phyloP scores from a whole-genome alignment of 2,888 invertebrate species.

The Apamea anceps region DNA sequence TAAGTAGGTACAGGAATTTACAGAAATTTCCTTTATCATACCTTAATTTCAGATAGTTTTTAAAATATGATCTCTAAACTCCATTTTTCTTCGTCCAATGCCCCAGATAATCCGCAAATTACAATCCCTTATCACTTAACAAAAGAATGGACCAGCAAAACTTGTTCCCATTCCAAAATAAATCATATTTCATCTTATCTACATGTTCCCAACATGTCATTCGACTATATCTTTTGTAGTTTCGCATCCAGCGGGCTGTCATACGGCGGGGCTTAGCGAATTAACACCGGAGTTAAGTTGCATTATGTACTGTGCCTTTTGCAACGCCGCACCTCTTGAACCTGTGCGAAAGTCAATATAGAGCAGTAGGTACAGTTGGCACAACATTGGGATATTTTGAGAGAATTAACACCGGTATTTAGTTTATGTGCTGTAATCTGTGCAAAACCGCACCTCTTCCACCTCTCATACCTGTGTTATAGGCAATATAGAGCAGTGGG shows the following conservation, averaged over 20 bases:
- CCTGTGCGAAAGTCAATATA: not conserved
- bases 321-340: conserved; percentile 72
- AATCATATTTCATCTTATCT: conserved; percentile 68
- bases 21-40: not conserved
- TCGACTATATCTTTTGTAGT: conserved; percentile 84
- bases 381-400: conserved; percentile 19
- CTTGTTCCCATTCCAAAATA: not conserved
- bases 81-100: not conserved
- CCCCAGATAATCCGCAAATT: not conserved
- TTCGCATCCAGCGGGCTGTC: conserved; percentile 85
- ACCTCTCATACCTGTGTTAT: conserved; percentile 1
- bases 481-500: conserved; percentile 6
- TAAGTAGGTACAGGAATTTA: not conserved
- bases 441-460: conserved; percentile 69
- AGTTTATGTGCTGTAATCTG: conserved; percentile 76
- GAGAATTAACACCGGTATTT: conserved; percentile 88
- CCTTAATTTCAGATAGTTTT: not conserved
- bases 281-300: conserved; percentile 86
- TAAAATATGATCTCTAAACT: fast-evolving
- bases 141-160: not conserved
- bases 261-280: conserved; percentile 85
- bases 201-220: conserved; percentile 63
- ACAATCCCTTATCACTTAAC: not conserved
- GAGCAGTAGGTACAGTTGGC: conserved; percentile 17
- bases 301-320: conserved; percentile 76